Percentiles rank a stretch among this genome's conserved stretches.
Evolutionary conservation across 2,888 invertebrate genomes (phyloP).

Genomic region (Drosophila helvetica): DNA sequence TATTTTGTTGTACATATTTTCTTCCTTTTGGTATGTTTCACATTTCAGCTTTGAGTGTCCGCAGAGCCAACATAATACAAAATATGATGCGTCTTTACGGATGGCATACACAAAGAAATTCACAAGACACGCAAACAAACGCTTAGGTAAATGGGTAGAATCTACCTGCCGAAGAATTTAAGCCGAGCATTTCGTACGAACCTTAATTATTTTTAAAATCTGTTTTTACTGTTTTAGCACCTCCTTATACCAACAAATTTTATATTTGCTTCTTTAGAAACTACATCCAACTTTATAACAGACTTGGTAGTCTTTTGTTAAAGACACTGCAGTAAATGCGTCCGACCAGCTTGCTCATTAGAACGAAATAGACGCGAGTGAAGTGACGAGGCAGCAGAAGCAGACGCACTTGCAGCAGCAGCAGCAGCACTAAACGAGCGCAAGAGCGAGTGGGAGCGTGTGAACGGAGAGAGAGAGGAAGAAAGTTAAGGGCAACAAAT

Average conservation of each 20-base stretch:
- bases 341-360: slow-evolving; percentile 12
- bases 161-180: slow-evolving; percentile 32
- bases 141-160: slow-evolving; percentile 13
- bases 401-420: too few species aligned
- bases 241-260: slow-evolving; percentile 9
- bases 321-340: slow-evolving; percentile 30
- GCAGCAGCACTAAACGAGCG: too few species aligned
- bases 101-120: slow-evolving; percentile 3
- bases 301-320: not conserved
- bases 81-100: slow-evolving; percentile 32
- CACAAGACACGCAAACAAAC: not conserved
- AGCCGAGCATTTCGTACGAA: slow-evolving; percentile 14
- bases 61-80: not conserved
- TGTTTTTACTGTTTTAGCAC: slow-evolving; percentile 15
- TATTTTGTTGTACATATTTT: not conserved
- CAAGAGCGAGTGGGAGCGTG: too few species aligned
- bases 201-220: slow-evolving; percentile 30
- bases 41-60: not conserved
- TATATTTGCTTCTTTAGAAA: slow-evolving; percentile 15
- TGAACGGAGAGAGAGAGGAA: too few species aligned
- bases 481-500: too few species aligned
- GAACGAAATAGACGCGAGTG: too few species aligned
- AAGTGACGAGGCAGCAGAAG: too few species aligned
- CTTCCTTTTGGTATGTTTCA: not conserved
- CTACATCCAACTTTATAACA: slow-evolving; percentile 15